Evolutionary conservation across 2,888 invertebrate genomes (phyloP).

Genomic region (Amphipyra berbera): DNA sequence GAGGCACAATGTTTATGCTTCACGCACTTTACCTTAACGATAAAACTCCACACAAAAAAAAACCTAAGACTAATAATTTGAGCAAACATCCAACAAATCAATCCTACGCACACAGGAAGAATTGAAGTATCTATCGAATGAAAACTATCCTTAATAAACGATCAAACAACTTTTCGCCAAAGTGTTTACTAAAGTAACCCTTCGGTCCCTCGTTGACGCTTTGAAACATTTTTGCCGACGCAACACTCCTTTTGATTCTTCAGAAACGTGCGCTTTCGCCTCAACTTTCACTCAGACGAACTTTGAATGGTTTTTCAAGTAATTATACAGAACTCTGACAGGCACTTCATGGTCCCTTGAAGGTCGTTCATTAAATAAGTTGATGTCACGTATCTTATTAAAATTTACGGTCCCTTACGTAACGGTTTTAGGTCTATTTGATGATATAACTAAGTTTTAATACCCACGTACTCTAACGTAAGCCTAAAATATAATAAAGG

Average conservation of each 20-base stretch:
- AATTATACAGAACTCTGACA: constrained; percentile 52
- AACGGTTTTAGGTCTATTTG: constrained; percentile 18
- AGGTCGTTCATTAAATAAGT: constrained; percentile 59
- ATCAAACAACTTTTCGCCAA: constrained; percentile 40
- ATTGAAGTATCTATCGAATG: constrained; percentile 4
- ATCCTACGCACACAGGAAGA: constrained; percentile 1
- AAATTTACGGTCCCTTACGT: constrained; percentile 48
- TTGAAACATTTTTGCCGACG: constrained; percentile 39
- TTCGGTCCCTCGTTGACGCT: constrained; percentile 36
- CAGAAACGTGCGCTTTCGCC: constrained; percentile 24
- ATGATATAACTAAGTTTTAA: constrained; percentile 3
- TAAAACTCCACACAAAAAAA: neutral
- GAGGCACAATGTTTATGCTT: too few species aligned
- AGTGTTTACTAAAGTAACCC: constrained; percentile 44
- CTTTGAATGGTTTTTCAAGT: constrained; percentile 55
- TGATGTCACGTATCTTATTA: constrained; percentile 63
- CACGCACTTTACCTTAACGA: too few species aligned
- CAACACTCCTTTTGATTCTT: constrained; percentile 53
- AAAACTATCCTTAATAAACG: constrained; percentile 35
- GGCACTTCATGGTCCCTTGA: constrained; percentile 45
- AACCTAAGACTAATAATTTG: neutral
- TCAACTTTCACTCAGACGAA: constrained; percentile 46
- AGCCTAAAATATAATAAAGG: neutral
- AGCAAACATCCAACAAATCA: constrained; percentile 7
- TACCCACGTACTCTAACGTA: neutral